Evolutionary conservation across 2,797 vertebrate species (phyloP).

Genomic region (Manis pentadactyla): DNA sequence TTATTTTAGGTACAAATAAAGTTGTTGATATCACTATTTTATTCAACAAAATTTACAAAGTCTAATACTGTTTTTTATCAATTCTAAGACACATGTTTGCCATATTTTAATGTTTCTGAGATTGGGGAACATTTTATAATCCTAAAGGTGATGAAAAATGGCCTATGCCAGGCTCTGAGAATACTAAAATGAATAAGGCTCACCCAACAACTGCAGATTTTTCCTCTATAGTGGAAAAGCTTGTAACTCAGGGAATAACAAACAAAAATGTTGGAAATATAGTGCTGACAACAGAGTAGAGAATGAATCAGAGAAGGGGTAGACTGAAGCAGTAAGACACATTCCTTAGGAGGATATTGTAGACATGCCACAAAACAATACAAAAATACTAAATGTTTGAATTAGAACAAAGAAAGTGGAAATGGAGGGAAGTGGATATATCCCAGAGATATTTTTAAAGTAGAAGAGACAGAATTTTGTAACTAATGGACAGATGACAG

Average conservation of each 20-base stretch:
- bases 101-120: neutral
- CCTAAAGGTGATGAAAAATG: neutral
- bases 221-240: neutral
- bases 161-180: neutral
- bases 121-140: neutral
- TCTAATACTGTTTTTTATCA: neutral
- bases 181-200: neutral
- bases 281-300: neutral
- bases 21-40: neutral
- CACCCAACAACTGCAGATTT: neutral
- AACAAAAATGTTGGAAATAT: neutral
- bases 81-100: neutral
- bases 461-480: neutral
- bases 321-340: neutral
- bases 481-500: neutral
- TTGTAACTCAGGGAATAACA: neutral
- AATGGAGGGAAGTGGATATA: neutral
- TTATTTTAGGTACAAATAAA: neutral
- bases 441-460: neutral
- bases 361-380: neutral
- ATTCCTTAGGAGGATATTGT: neutral
- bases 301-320: neutral
- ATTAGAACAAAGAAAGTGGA: neutral
- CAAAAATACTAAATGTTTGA: neutral
- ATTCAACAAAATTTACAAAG: neutral